Conservation (phyloP, 2,113 vertebrate genomes). For the Hylia prasina region DNA sequence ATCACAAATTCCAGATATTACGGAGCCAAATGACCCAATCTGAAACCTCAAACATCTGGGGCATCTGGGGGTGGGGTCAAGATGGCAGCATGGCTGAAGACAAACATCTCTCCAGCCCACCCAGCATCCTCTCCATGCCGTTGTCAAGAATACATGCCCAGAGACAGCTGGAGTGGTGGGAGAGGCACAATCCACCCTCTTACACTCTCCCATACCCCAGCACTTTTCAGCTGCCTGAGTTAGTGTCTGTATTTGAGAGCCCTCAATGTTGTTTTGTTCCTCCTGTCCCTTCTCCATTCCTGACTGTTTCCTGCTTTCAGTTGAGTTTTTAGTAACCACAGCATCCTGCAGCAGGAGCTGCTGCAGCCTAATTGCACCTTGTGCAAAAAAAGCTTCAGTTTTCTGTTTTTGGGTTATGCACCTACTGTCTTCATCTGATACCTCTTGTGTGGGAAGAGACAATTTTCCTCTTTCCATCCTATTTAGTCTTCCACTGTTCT, state of each 20-base stretch:
- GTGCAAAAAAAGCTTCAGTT: background rate
- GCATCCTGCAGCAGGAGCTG: background rate
- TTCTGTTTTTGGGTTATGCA: background rate
- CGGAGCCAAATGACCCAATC: background rate
- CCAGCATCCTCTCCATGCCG: background rate
- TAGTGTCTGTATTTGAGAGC: background rate
- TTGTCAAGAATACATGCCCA: background rate
- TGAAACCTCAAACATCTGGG: background rate
- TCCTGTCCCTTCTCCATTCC: background rate
- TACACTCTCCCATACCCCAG: background rate
- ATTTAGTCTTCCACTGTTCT: background rate
- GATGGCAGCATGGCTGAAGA: background rate
- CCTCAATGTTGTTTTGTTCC: background rate
- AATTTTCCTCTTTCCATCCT: background rate
- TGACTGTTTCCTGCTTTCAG: background rate
- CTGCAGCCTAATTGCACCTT: background rate
- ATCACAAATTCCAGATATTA: background rate
- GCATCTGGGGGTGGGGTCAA: background rate
- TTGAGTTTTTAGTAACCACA: background rate
- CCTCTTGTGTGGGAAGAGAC: background rate
- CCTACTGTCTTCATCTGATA: background rate
- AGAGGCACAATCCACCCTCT: background rate
- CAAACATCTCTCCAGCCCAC: background rate
- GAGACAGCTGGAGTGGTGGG: background rate
- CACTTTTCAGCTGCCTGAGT: background rate